A percentile compares a stretch with the other conserved stretches of the same genome.
phyloP scores from a whole-genome alignment of 2,113 vertebrate species.

The Oryzias curvinotus region DNA sequence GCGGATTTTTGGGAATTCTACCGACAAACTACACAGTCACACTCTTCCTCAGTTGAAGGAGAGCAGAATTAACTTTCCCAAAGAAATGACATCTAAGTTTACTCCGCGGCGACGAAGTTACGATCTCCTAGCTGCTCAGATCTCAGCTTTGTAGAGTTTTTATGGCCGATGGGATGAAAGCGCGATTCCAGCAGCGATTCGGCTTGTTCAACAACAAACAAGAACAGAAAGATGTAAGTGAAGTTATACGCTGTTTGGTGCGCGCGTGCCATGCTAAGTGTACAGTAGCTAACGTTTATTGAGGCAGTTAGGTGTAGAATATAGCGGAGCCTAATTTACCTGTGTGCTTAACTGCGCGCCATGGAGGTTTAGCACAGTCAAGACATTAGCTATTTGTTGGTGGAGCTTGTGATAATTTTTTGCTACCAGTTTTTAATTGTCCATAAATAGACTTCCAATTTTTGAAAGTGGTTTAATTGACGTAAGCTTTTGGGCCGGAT shows the following conservation, averaged over 20 bases:
- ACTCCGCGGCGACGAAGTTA: constrained; percentile 3
- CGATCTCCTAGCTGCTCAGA: background rate
- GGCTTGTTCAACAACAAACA: constrained; percentile 65
- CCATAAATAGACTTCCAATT: no score
- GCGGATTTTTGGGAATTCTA: background rate
- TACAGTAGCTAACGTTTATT: constrained; percentile 36
- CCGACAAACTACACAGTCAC: background rate
- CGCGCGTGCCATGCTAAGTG: constrained; percentile 30
- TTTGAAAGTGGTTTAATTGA: no score
- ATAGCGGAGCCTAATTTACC: no score
- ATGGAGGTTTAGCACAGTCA: no score
- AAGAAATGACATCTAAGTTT: constrained; percentile 40
- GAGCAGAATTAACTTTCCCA: constrained; percentile 46
- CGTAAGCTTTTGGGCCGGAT: no score
- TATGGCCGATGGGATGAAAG: constrained; percentile 76
- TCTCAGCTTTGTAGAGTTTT: constrained; percentile 24
- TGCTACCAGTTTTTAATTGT: no score
- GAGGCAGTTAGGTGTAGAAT: background rate
- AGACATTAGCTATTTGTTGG: no score
- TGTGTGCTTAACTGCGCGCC: no score
- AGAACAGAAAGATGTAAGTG: constrained; percentile 69
- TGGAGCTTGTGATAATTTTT: no score
- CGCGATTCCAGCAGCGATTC: constrained; percentile 69
- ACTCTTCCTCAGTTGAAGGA: constrained; percentile 21
- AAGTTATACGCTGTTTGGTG: constrained; percentile 12